Evolutionary conservation across 2,888 invertebrate species (phyloP), one percentile per base, ranked within the genome.

Genomic region (Caenorhabditis sp.): DNA sequence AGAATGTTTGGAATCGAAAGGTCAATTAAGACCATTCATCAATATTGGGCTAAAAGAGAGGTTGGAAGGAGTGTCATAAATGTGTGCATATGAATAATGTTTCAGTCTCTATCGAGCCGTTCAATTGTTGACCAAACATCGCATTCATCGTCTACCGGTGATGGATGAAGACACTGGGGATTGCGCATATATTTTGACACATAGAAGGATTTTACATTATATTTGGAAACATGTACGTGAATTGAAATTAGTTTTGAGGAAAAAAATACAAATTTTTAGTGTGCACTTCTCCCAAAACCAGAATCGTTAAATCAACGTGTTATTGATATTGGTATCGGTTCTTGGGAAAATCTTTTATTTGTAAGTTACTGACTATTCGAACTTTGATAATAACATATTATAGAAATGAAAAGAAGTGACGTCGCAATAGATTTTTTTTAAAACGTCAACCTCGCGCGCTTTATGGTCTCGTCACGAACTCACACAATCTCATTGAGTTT

Each of bases 101-200:
- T 58, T 36, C 26, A 71, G 78, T 60, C 61, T 78, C 0, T 78
- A 72, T 54, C 61, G 72, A 0, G 78, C 78, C 1, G 74, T 76
- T 10, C 68, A 74, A 43, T 58, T 76, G 19, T 58, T 78, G 26
- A 50, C 66, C 2, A 62, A 62, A 57, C 54, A 72, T 55, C 67
- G 78, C 58, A 76, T 78, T 59, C 78, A 78, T 62, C 76, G 78
- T 26, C 66, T 78, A 24, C 78, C 78, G 19, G 76, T 78, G 6
- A 78, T 78, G 76, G 78, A 78, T 53, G 69, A 70, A 19, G 63
- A 68, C 21, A 71, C 73, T 31, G 69, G 69, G n/a, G 78, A 78
- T 67, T 78, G 78, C 58, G 76, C 76, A 31, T 78, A 76, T 69
- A 78, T 78, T 64, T 64, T 78, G 43, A 78, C 78, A 36, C 78